These are phyloP conservation scores for Nephrotoma appendiculata DNA, from an alignment of 2,888 invertebrate species.

Conservation along the genomic window DNA sequence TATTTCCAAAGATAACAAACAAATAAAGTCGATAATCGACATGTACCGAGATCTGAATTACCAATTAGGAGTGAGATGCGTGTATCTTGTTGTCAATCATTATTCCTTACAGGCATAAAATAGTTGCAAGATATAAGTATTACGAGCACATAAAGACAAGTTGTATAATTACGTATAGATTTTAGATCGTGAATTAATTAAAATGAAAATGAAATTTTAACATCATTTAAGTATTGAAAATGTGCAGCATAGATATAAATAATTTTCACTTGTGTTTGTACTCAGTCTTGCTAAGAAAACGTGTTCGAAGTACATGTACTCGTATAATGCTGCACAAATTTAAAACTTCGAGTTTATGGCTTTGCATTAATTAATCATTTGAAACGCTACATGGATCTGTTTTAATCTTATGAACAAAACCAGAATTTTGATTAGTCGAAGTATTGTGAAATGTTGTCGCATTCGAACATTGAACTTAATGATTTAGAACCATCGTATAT, in stretches of 20 bases:
- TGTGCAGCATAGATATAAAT: not conserved
- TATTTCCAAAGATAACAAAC: not conserved
- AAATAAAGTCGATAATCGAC: not conserved
- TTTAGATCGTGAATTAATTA: not conserved
- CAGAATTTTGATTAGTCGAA: too few species aligned
- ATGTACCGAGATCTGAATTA: not conserved
- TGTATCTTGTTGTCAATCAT: not conserved
- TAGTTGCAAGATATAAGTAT: not conserved
- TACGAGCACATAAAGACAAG: not conserved
- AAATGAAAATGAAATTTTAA: not conserved
- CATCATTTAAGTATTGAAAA: not conserved
- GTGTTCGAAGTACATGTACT: not conserved
- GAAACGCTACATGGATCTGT: too few species aligned
- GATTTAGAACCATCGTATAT: too few species aligned
- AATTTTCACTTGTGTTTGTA: not conserved
- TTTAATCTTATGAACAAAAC: too few species aligned
- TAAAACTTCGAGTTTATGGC: too few species aligned
- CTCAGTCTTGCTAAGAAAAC: not conserved
- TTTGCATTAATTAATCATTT: too few species aligned
- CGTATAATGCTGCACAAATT: not conserved
- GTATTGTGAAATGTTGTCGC: too few species aligned
- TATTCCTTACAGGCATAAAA: not conserved
- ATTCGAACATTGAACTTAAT: too few species aligned
- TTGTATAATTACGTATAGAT: not conserved
- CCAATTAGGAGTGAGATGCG: not conserved